phyloP scores from a whole-genome alignment of 2,888 invertebrate genomes.

The Cenopis cana region DNA sequence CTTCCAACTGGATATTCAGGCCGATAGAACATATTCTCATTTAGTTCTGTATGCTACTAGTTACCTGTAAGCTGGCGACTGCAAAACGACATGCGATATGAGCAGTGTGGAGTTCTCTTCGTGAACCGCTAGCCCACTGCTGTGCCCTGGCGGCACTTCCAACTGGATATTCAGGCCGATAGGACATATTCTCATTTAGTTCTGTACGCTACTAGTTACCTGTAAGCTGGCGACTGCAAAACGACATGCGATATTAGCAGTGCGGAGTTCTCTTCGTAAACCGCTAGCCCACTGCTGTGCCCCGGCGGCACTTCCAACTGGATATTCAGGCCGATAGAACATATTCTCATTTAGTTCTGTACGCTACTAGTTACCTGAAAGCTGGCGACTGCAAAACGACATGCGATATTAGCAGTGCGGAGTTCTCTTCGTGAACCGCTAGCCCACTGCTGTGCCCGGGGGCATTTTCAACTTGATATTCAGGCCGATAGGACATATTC shows the following conservation, averaged over 20 bases:
- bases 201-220: conserved; percentile 55
- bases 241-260: conserved; percentile 76
- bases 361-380: conserved; percentile 59
- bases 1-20: conserved; percentile 76
- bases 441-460: too few relatives aligned
- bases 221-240: conserved; percentile 76
- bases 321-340: conserved; percentile 75
- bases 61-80: neutral
- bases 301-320: conserved; percentile 79
- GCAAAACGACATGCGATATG: neutral
- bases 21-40: conserved; percentile 76
- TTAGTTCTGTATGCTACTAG: conserved; percentile 74
- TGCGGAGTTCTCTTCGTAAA: conserved; percentile 72
- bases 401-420: too few relatives aligned
- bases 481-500: too few relatives aligned
- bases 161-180: too few relatives aligned
- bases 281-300: conserved; percentile 75
- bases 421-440: too few relatives aligned
- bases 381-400: neutral
- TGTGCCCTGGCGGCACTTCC: too few relatives aligned
- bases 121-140: too few relatives aligned
- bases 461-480: too few relatives aligned
- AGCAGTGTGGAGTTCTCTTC: too few relatives aligned
- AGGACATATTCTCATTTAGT: too few relatives aligned
- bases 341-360: conserved; percentile 78